These are phyloP conservation scores for Grantiella picta DNA, from an alignment of 2,113 vertebrate species.

Conservation along the genomic window DNA sequence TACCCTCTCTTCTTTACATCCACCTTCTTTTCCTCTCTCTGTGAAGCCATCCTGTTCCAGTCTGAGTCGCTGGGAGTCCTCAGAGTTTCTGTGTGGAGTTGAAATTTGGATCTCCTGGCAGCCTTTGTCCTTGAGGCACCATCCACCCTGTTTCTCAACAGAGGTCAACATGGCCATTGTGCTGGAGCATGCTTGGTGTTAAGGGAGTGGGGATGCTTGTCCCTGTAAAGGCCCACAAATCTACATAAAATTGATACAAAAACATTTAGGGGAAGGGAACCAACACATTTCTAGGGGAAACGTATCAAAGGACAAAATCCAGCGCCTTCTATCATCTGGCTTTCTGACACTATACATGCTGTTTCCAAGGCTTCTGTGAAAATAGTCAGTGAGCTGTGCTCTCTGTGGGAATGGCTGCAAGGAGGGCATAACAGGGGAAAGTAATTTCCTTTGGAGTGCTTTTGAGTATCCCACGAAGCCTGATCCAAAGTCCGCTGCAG, in stretches of 20 bases:
- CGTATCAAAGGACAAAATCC: conserved; percentile 28
- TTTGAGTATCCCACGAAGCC: background rate
- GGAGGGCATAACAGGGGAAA: background rate
- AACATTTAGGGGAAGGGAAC: background rate
- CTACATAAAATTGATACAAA: background rate
- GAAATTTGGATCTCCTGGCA: background rate
- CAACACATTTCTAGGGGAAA: conserved; percentile 21
- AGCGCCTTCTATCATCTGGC: background rate
- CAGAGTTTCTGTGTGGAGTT: background rate
- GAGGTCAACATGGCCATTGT: fast-evolving
- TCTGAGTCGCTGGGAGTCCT: background rate
- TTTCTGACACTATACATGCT: background rate
- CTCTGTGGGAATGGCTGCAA: background rate
- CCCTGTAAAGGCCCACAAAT: background rate
- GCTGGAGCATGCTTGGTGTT: background rate
- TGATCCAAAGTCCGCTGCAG: background rate
- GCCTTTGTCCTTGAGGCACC: background rate
- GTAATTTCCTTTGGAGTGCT: background rate
- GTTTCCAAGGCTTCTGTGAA: conserved; percentile 39
- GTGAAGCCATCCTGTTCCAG: background rate
- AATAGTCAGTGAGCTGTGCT: background rate
- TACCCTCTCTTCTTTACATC: background rate
- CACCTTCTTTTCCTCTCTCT: background rate
- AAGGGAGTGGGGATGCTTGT: background rate
- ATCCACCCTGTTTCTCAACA: background rate